Conservation (phyloP, 1,140 invertebrate genomes). For the Harpegnathos saltator region DNA sequence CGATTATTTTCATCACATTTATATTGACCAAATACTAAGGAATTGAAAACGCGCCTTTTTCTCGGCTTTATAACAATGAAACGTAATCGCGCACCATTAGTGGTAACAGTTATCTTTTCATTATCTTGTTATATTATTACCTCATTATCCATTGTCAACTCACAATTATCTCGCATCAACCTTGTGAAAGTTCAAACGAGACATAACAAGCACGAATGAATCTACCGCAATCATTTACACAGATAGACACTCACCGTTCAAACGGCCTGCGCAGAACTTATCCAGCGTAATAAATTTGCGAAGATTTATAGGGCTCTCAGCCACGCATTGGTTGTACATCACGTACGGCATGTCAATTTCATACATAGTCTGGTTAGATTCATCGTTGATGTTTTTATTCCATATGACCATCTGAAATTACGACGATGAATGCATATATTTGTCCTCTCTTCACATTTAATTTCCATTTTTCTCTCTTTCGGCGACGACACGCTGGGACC, state of each 20-base stretch:
- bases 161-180: no score
- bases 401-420: constrained; percentile 70
- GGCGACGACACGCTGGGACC: background rate
- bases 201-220: background rate
- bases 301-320: constrained; percentile 70
- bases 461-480: background rate
- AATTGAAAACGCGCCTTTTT: no score
- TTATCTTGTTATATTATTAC: background rate
- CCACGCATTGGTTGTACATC: constrained; percentile 67
- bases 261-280: constrained; percentile 76
- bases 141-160: background rate
- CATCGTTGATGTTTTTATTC: constrained; percentile 68
- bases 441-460: constrained; percentile 9
- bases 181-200: no score
- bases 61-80: no score
- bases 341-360: constrained; percentile 71
- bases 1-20: background rate
- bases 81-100: no score
- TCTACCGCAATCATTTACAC: background rate
- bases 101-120: background rate
- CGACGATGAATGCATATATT: background rate
- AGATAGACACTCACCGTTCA: constrained; percentile 73
- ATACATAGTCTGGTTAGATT: constrained; percentile 66
- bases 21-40: no score
- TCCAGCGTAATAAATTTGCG: constrained; percentile 72